Evolutionary conservation across 53 echinoderm and acorn worm genomes (phyloP), one percentile per base, ranked within the genome.

Genomic region (Crossaster papposus): DNA sequence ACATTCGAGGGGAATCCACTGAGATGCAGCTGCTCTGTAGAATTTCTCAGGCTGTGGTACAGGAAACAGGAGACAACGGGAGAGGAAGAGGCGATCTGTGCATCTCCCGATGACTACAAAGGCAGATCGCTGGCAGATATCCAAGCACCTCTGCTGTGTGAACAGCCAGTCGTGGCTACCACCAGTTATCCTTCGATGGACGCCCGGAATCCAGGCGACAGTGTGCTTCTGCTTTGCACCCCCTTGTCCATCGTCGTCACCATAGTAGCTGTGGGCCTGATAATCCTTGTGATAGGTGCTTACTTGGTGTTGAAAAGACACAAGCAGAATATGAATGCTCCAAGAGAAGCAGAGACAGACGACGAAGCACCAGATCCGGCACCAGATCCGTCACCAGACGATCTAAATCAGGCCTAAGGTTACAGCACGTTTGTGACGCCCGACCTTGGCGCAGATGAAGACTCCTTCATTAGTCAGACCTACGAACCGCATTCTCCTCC

Each of bases 11-110:
- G 30, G 9, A 85, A 85, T 28, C 85, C 85, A 26, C 74, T 85
- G 26, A 36, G 54, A 14, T 85, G 85, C 55, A 54, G 72, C 53
- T 85, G 85, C 54, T 72, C 51, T 5, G 24, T 18, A 12, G 85
- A 85, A 23, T 37, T 54, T 0, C 29, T 85, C 17, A 33, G 85
- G 22, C 30, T 30, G 22, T 85, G 85, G 85, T 72, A 72, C 50
- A 31, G 53, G 17, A 33, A n/a, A 7, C 63, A 68, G 20, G 84
- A 71, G 14, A 37, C 63, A 7, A 35, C 53, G 2, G 75, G 8
- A 20, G 75, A 18, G 17, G 85, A 85, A 34, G 1, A 26, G 52
- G 51, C 85, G 17, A 85, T 33, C 0, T 85, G 85, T 37, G 30
- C 2, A 20, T 30, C 36, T 18, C 85, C 85, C 24, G 29, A 33